These are phyloP conservation scores for Amblyjoppa fuscipennis DNA, from an alignment of 2,888 invertebrate genomes.

Conservation along the genomic window DNA sequence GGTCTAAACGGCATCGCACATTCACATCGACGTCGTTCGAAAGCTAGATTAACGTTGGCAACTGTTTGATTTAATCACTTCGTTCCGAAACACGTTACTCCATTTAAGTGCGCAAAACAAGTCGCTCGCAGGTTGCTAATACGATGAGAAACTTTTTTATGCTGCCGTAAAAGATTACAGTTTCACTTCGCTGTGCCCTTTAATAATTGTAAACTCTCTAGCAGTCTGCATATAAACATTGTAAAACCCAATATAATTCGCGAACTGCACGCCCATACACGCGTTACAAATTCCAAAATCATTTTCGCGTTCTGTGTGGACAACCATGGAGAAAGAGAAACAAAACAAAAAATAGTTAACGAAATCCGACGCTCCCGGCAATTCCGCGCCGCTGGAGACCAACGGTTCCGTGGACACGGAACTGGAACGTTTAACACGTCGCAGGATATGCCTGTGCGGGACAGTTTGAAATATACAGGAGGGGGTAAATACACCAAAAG, in stretches of 20 bases:
- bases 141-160: neutral
- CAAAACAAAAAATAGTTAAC: neutral
- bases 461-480: neutral
- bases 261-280: neutral
- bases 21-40: neutral
- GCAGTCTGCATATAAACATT: neutral
- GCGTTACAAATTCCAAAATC: neutral
- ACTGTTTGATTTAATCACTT: neutral
- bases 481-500: neutral
- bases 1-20: neutral
- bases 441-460: neutral
- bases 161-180: neutral
- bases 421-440: slow-evolving; percentile 5
- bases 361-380: neutral
- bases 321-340: neutral
- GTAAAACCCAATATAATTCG: neutral
- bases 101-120: neutral
- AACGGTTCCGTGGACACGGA: slow-evolving; percentile 9
- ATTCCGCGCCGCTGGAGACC: neutral
- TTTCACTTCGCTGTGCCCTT: neutral
- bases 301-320: neutral
- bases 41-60: neutral
- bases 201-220: neutral
- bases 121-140: neutral
- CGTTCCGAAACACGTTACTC: neutral